A percentile compares a stretch with the other conserved stretches of the same genome.
These are phyloP conservation scores for Thermophis baileyi DNA, from an alignment of 2,113 vertebrate species.

Conservation along the genomic window DNA sequence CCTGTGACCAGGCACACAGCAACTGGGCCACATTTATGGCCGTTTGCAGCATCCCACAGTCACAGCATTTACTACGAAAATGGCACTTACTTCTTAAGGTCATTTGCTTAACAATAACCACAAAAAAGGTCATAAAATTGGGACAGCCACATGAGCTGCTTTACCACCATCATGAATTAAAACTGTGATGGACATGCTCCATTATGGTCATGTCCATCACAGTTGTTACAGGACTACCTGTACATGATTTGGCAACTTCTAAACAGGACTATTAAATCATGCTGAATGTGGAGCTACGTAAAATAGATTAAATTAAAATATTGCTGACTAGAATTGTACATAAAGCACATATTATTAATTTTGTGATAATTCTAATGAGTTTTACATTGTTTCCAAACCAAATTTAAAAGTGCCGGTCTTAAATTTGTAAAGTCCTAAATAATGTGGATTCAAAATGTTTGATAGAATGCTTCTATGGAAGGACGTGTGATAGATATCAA, in stretches of 20 bases:
- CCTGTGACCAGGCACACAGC: background rate
- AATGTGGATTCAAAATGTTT: background rate
- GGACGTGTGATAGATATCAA: background rate
- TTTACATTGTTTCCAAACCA: background rate
- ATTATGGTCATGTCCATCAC: background rate
- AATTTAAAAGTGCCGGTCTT: background rate
- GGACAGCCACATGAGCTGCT: background rate
- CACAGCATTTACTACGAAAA: background rate
- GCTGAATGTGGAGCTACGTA: background rate
- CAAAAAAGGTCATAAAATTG: background rate
- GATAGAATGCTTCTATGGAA: background rate
- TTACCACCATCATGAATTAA: background rate
- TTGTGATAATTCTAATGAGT: background rate
- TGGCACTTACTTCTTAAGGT: background rate
- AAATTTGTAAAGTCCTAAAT: background rate
- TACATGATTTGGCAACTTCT: background rate
- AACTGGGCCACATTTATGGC: background rate
- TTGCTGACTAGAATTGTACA: background rate
- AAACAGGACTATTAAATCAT: background rate
- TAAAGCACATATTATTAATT: background rate
- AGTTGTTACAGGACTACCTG: background rate
- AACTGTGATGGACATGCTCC: background rate
- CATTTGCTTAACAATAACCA: background rate
- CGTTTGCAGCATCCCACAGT: background rate
- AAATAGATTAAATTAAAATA: background rate